Conservation (phyloP, 1,140 invertebrate species). For the Agrypnia vestita region DNA sequence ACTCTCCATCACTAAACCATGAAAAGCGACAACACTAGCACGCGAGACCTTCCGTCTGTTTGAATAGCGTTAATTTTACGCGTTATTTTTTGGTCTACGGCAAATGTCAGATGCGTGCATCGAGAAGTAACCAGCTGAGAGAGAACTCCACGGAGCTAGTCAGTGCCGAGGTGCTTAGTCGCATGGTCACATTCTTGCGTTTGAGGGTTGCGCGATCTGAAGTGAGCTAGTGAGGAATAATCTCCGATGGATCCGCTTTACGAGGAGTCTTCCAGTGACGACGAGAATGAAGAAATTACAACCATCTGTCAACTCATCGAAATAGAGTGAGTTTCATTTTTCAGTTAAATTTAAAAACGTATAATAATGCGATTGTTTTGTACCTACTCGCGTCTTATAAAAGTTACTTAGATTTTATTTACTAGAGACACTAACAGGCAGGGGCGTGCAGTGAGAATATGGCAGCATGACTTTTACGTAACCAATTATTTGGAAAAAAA, state of each 20-base stretch:
- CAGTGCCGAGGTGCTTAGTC: neutral
- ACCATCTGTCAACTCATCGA: conserved; percentile 38
- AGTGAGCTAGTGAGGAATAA: neutral
- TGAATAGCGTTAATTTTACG: neutral
- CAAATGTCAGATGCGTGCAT: conserved; percentile 7
- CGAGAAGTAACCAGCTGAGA: neutral
- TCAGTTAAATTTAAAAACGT: too few species aligned
- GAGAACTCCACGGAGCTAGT: neutral
- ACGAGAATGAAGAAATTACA: conserved; percentile 38
- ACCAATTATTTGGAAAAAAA: too few species aligned
- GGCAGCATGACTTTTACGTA: too few species aligned
- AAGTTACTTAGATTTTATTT: too few species aligned
- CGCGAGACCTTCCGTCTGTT: neutral
- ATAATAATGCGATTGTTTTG: too few species aligned
- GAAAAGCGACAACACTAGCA: neutral
- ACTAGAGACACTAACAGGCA: too few species aligned
- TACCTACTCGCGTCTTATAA: too few species aligned
- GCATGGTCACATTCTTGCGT: neutral
- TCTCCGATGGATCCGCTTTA: conserved; percentile 4
- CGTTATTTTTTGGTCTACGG: neutral
- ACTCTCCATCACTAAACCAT: neutral
- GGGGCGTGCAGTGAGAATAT: too few species aligned
- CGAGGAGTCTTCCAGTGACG: conserved; percentile 33
- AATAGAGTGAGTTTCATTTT: conserved; percentile 22
- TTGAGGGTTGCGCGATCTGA: neutral